Base-by-base conservation (phyloP, 2,797 vertebrate species). In the Sarcophilus harrisii region DNA sequence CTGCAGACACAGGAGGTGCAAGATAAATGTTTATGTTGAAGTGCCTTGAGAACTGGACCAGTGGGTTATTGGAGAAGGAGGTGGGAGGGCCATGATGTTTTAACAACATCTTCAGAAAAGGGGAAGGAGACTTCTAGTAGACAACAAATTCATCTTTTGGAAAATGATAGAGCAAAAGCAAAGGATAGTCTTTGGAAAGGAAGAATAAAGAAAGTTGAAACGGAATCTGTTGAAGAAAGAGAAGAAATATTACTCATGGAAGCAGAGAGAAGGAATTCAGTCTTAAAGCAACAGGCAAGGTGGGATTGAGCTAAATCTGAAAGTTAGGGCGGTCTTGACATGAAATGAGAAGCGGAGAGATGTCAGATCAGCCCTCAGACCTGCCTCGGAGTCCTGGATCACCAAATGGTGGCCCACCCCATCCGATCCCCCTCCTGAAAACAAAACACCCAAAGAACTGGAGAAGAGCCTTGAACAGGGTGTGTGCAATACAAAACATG, bases 381-480 rank as follows among this genome's bases (percentile, higher is more conserved):
- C 93, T 66, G 58, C 81, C 60, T 93, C 55, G 6, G 1, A 62
- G 58, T 62, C 73, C 73, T 49, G 73, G 38, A 27, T 12, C 73
- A 27, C 38, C 16, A n/a, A 90, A 95, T 55, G 92, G 92, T 54
- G 87, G 92, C 54, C 59, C 90, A 94, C 58, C 60, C 92, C 89
- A 89, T 87, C 21, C 0, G 38, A 87, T 87, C 38, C 73, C 38
- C 21, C 38, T 81, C 81, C 91, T 81, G 30, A 49, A 92, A 97
- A 94, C 92, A 92, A 96, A 95, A 91, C 62, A 93, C 49, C 62
- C 91, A 92, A 49, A 58, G n/a, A 1, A 24, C 16, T 55, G 58
- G 45, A 87, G 60, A 52, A 91, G 66, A 57, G 58, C 87, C 6
- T 57, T 59, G 57, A 59, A 60, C 92, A 38, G 90, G 90, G 24